Percentiles rank a stretch among this genome's conserved stretches.
phyloP scores from a whole-genome alignment of 2,797 vertebrate species.

The Gallirallus australis region DNA sequence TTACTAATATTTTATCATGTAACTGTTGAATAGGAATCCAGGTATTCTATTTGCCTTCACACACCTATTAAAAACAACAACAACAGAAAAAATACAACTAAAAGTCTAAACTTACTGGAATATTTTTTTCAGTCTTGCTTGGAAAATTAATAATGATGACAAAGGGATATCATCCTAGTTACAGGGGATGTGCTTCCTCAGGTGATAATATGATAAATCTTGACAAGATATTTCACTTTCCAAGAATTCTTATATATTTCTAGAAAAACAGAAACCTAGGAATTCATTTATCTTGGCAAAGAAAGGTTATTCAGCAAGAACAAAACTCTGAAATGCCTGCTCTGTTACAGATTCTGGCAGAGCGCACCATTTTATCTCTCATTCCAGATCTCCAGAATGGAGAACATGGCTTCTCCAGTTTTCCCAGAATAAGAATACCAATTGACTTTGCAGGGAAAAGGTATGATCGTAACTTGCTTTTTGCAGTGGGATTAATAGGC shows the following conservation, averaged over 20 bases:
- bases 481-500: background rate
- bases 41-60: background rate
- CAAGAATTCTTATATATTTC: background rate
- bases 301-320: background rate
- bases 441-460: background rate
- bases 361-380: background rate
- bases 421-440: background rate
- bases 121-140: background rate
- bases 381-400: background rate
- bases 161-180: background rate
- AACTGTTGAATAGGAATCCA: background rate
- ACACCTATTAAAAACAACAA: background rate
- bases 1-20: background rate
- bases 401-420: background rate
- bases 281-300: background rate
- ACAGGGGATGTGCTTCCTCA: background rate
- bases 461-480: background rate
- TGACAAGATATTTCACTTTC: background rate
- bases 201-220: background rate
- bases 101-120: background rate
- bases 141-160: background rate
- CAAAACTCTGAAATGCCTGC: background rate
- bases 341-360: background rate
- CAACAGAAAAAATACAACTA: background rate
- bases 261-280: background rate